Conservation (phyloP, 2,797 vertebrate species). For the Artibeus jamaicensis region DNA sequence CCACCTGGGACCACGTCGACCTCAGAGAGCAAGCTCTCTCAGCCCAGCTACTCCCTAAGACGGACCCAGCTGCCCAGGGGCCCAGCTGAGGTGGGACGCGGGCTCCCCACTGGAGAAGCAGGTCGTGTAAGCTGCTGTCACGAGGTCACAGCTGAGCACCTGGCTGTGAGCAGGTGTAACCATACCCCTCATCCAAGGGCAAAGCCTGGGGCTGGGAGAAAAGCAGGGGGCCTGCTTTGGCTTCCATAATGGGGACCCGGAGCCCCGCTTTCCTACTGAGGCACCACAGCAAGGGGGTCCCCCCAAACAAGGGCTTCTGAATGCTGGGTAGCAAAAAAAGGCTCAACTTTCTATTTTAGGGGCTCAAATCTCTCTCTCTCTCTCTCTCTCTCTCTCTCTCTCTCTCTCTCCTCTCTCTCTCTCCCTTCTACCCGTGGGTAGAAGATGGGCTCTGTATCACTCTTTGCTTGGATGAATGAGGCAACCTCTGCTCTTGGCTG, state of each 20-base stretch:
- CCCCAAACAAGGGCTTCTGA: background rate
- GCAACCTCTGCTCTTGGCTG: background rate
- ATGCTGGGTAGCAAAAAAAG: no score
- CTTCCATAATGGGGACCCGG: background rate
- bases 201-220: background rate
- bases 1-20: background rate
- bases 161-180: background rate
- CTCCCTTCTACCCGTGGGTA: no score
- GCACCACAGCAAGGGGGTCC: no score
- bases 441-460: background rate
- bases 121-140: background rate
- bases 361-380: background rate
- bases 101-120: background rate
- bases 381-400: no score
- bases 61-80: background rate
- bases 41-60: no score
- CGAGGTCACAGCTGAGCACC: background rate
- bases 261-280: background rate
- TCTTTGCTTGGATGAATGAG: conserved; percentile 12
- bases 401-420: no score
- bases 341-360: background rate
- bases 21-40: background rate
- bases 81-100: no score
- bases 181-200: background rate
- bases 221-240: background rate